Conservation (phyloP, 2,113 vertebrate species). For the Cyanoliseus patagonus region DNA sequence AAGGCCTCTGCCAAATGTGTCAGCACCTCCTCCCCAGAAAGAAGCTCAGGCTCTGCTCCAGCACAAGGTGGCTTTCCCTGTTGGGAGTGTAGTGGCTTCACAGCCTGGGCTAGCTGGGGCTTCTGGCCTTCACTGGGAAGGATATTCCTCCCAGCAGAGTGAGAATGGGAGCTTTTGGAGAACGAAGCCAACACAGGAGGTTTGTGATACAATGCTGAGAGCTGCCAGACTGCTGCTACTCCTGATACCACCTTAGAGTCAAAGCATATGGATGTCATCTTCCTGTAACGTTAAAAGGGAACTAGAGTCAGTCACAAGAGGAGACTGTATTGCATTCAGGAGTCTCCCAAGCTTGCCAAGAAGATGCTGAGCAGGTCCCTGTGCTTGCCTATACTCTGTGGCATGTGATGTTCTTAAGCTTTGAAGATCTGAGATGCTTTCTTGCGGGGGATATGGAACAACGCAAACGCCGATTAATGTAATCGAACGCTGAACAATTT, state of each 20-base stretch:
- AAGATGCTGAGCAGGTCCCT: neutral
- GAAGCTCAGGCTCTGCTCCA: neutral
- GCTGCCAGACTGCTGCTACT: neutral
- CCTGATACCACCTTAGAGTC: neutral
- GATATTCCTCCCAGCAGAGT: neutral
- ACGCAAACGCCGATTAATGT: too few relatives aligned
- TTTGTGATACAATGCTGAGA: neutral
- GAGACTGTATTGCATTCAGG: rapidly evolving
- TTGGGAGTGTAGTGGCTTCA: rapidly evolving
- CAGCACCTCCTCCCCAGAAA: neutral
- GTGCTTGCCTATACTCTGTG: neutral
- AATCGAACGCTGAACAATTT: too few relatives aligned
- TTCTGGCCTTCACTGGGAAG: neutral
- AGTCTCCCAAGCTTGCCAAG: neutral
- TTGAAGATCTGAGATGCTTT: neutral
- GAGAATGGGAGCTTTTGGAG: neutral
- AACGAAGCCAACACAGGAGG: neutral
- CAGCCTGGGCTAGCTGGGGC: neutral
- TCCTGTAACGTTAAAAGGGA: neutral
- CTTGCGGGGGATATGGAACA: too few relatives aligned
- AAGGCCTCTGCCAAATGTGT: neutral
- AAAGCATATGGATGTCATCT: neutral
- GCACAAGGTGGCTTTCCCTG: neutral
- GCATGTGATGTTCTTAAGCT: neutral
- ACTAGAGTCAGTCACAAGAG: neutral